Base-by-base conservation (phyloP, 2,113 vertebrate species). In the Empidonax traillii region DNA sequence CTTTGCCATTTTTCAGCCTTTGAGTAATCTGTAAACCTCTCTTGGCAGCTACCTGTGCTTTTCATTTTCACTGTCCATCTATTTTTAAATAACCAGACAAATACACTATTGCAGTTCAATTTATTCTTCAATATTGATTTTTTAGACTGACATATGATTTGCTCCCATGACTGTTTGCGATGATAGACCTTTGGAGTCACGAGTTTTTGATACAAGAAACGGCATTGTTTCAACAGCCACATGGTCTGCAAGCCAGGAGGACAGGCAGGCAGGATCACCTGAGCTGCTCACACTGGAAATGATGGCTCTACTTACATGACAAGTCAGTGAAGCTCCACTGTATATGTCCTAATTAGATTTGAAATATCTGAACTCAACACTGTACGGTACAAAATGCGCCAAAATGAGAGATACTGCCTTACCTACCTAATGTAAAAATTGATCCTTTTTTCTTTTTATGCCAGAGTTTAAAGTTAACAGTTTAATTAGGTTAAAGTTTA, bases 41-140 rank as follows among this genome's bases (percentile, higher is more conserved):
- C 22, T 8, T 75, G 31, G 37, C 53, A 79, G 56, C 71, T 93
- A 89, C 6, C 5, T 39, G n/a, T 79, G 66, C 46, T 91, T 87
- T 76, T 53, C 62, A 62, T 95, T 91, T 96, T 79, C 49, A 82
- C 53, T 76, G n/a, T 66, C 87, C 37, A 79, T 82, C 46, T 94
- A 30, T 91, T 92, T 95, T 93, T 75, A 93, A 95, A 89, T 55
- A 89, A 85, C n/a, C n/a, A 56, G 39, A 68, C 62, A 91, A 85
- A 85, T 41, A 65, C 7, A 14, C 66, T 80, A 46, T 53, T 96
- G 49, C 4, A 82, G 71, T 91, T 97, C 62, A 72, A 91, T 94
- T 87, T 94, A 43, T 87, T 89, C 78, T 56, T 85, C 71, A 77
- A 23, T 89, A 91, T 79, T 89, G 89, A 89, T 79, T 82, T 92